These are phyloP conservation scores for Natrix natrix DNA, from an alignment of 2,797 vertebrate species.

Conservation along the genomic window DNA sequence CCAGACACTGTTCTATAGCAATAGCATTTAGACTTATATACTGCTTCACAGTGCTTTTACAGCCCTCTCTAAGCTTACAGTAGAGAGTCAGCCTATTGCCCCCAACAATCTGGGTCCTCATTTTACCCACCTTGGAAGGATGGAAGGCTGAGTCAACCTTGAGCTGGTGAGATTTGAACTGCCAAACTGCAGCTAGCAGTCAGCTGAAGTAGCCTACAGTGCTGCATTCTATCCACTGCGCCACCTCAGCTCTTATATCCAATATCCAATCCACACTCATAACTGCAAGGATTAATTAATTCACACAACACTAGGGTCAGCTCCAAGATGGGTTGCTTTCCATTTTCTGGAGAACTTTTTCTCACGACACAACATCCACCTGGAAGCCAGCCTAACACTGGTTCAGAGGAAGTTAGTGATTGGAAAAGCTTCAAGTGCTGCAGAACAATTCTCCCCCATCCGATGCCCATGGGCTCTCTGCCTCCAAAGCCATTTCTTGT, in stretches of 20 bases:
- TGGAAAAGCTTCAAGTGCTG: not conserved
- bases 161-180: no score
- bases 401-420: not conserved
- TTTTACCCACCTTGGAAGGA: no score
- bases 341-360: not conserved
- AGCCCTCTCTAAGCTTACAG: no score
- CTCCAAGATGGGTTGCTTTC: not conserved
- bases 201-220: no score
- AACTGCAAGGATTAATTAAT: not conserved
- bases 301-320: not conserved
- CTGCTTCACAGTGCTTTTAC: no score
- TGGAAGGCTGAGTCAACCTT: no score
- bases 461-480: not conserved
- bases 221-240: no score
- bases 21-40: no score
- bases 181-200: no score
- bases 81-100: no score
- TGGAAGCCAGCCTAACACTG: not conserved
- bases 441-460: not conserved
- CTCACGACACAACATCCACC: not conserved
- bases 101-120: no score
- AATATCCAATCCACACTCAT: not conserved
- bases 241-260: no score
- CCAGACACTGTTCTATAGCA: not conserved
- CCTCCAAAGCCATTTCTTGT: not conserved